Evolutionary conservation across 2,888 invertebrate genomes (phyloP).

Genomic region (Phaedon cochleariae): DNA sequence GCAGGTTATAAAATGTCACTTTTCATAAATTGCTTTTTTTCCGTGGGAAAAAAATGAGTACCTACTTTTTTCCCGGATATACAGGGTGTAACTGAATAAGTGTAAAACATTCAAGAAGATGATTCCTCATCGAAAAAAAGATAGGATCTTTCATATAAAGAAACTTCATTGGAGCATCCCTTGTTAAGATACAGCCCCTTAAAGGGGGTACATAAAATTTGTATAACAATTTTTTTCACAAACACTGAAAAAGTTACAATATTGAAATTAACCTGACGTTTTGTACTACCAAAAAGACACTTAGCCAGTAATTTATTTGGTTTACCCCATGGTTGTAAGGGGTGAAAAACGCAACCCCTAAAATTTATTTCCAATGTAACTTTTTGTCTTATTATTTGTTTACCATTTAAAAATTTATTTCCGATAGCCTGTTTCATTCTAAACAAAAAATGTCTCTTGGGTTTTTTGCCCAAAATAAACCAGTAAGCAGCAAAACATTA

Average conservation of each 20-base stretch:
- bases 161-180: too few species aligned
- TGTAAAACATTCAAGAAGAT: too few species aligned
- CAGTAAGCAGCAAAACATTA: not conserved
- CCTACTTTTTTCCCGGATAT: too few species aligned
- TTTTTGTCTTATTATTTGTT: constrained; percentile 18
- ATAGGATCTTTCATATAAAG: too few species aligned
- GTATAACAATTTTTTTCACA: constrained; percentile 2
- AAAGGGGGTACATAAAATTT: too few species aligned
- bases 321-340: constrained; percentile 1
- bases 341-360: not conserved
- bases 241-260: not conserved
- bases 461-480: constrained; percentile 16
- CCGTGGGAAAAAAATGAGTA: too few species aligned
- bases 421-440: constrained; percentile 24
- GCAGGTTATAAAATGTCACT: too few species aligned
- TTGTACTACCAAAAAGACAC: not conserved
- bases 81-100: too few species aligned
- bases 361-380: not conserved
- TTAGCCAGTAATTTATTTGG: constrained; percentile 1
- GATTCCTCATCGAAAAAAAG: too few species aligned
- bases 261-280: not conserved
- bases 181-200: too few species aligned
- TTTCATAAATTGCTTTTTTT: too few species aligned
- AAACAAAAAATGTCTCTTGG: constrained; percentile 21
- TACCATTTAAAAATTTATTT: constrained; percentile 22